Evolutionary conservation across 2,888 invertebrate species (phyloP), one percentile per base, ranked within the genome.

Genomic region (Microctonus brassicae): DNA sequence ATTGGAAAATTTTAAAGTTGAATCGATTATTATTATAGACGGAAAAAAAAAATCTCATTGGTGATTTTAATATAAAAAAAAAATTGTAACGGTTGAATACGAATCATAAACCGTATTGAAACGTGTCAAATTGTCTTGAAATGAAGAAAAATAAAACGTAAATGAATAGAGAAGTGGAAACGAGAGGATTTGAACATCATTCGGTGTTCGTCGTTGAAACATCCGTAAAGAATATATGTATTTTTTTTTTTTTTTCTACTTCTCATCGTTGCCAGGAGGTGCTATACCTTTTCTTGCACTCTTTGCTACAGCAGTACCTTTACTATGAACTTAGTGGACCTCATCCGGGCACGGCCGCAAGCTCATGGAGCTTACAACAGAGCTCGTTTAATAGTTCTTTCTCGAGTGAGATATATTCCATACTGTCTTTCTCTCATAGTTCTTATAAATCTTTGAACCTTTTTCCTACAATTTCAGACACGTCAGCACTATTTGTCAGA

Each of bases 391-490:
- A 65, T 65, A 65, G 64, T 36, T 65, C 65, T 70, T 70, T 65
- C 65, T 33, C 65, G 52, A 70, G 70, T 64, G 68, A 20, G 70
- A 64, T 36, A 67, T 66, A 66, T 53, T 39, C 34, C 24, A 11
- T 26, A 17, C 39, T n/a, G 17, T 60, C 34, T 20, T 22, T 47
- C 29, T 62, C 39, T n/a, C 39, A 1, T 20, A 42, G 78, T 79
- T 77, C 77, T 79, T 78, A 78, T 72, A 60, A 61, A 52, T 62
- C 63, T 53, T 62, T 20, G 26, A 68, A 69, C 60, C 55, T 68
- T 26, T 61, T 63, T 24, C 52, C 7, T 5, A 24, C 29, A 33
- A 26, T 29, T 68, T 62, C 22, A 9, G 47, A 42, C 68, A 42
- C 36, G 20, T 53, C 69, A 36, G 58, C 62, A 57, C 55, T 65